Base-by-base conservation (phyloP, 2,888 invertebrate genomes). In the Hanleya hanleyi region DNA sequence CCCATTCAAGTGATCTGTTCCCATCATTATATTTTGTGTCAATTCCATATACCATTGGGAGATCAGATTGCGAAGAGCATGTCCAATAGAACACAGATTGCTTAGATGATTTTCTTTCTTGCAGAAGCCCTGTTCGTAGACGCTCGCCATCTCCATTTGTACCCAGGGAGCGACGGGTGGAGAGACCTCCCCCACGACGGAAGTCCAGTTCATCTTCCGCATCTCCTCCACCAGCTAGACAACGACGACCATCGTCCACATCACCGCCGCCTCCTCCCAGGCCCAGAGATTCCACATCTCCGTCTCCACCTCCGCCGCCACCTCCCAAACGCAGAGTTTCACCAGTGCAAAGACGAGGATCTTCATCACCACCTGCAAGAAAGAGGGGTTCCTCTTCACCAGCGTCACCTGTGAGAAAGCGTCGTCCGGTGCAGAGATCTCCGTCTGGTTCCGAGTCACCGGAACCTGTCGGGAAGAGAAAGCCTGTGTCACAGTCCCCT, bases 241-340 rank as follows among this genome's bases (percentile, higher is more conserved):
- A n/a, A 7, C 47, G 50, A 33, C 35, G 74, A n/a, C 61, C 47
- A 36, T 32, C 49, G 15, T 71, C 69, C 15, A 61, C 69, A 32
- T 68, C 73, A 3, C 64, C 49, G 3, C 22, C 36, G 9, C 51
- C 22, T 37, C 62, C 64, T 22, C 41, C 51, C 12, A 22, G 18
- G n/a, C 67, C 26, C 32, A 35, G 67, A 61, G 29, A 67, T 57
- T 71, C 71, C 15, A 57, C 57, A n/a, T 71, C 70, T n/a, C 62
- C 29, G 18, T 67, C 72, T 29, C 72, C 72, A 22, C 51, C 72
- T 7, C 47, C 7, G 7, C 47, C 47, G 18, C 18, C 41, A 47
- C 47, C n/a, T 7, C 2, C n/a, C 18, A 18, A 22, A 47, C 18
- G 47, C 47, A 47, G 47, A 4, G 3, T 22, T 7, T 7, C 47